Evolutionary conservation across 2,113 vertebrate genomes (phyloP).

Genomic region (Neotragus moschatus): DNA sequence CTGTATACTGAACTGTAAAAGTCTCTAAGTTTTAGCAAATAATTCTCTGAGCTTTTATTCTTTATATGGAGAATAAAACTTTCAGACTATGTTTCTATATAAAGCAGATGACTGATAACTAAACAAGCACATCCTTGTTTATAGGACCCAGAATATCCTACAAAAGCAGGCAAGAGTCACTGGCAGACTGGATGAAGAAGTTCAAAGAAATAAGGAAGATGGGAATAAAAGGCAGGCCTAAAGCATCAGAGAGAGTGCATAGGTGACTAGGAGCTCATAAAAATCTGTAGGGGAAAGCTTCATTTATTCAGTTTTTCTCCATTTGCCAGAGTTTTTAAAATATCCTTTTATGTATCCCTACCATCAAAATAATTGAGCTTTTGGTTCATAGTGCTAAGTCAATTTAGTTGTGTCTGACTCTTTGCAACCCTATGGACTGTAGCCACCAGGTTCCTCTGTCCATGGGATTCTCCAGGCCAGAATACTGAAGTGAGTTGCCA

Average conservation of each 20-base stretch:
- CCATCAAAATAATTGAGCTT: conserved; percentile 2
- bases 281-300: neutral
- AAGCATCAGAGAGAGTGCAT: neutral
- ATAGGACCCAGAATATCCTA: neutral
- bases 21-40: neutral
- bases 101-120: neutral
- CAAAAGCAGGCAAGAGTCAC: neutral
- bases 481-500: neutral
- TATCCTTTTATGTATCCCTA: neutral
- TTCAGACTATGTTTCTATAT: neutral
- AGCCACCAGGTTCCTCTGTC: neutral
- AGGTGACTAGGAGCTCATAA: neutral
- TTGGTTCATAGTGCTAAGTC: neutral
- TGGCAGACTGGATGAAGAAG: neutral
- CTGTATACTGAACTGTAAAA: neutral
- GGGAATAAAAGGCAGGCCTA: neutral
- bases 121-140: neutral
- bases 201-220: neutral
- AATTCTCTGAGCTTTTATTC: conserved; percentile 2
- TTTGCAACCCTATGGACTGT: neutral
- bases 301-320: neutral
- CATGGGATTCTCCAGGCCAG: neutral
- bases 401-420: neutral
- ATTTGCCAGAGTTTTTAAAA: neutral
- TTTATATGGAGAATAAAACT: conserved; percentile 5